A percentile compares a stretch with the other conserved stretches of the same genome.
Conservation (phyloP, 1,140 invertebrate genomes). For the Goniozus legneri region DNA sequence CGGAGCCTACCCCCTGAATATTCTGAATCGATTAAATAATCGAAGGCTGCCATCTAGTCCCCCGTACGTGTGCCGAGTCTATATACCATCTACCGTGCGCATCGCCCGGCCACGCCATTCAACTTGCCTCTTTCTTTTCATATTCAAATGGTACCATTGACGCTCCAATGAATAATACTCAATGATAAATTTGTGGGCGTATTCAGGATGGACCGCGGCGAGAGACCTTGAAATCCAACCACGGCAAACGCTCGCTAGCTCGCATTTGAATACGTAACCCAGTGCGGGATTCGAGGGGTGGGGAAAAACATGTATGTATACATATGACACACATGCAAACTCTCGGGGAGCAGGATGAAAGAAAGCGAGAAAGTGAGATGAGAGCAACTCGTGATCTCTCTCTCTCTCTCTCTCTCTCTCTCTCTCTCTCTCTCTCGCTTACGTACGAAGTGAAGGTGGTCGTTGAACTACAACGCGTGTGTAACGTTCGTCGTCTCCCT, state of each 20-base stretch:
- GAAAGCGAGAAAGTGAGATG: not conserved
- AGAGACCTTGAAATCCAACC: constrained; percentile 49
- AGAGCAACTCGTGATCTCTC: constrained; percentile 8
- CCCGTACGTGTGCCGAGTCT: constrained; percentile 13
- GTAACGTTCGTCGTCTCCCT: constrained; percentile 26
- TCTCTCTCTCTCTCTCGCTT: no score
- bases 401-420: constrained; percentile 14
- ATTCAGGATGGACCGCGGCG: constrained; percentile 46
- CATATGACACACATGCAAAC: not conserved
- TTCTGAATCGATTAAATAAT: constrained; percentile 56
- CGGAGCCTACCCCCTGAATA: constrained; percentile 37
- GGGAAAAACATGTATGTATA: not conserved
- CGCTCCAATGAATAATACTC: constrained; percentile 56
- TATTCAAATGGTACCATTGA: constrained; percentile 55
- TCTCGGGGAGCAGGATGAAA: not conserved
- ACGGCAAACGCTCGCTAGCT: constrained; percentile 34
- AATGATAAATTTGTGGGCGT: constrained; percentile 55
- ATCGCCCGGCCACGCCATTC: constrained; percentile 34
- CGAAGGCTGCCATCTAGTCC: constrained; percentile 48
- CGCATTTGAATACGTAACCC: constrained; percentile 9
- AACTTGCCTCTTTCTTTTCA: constrained; percentile 51
- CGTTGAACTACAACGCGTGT: constrained; percentile 26
- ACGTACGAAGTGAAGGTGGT: constrained; percentile 10
- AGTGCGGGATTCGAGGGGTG: not conserved
- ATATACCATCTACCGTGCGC: constrained; percentile 19